Conservation (phyloP, 2,113 vertebrate species). For the Myotis lucifugus region DNA sequence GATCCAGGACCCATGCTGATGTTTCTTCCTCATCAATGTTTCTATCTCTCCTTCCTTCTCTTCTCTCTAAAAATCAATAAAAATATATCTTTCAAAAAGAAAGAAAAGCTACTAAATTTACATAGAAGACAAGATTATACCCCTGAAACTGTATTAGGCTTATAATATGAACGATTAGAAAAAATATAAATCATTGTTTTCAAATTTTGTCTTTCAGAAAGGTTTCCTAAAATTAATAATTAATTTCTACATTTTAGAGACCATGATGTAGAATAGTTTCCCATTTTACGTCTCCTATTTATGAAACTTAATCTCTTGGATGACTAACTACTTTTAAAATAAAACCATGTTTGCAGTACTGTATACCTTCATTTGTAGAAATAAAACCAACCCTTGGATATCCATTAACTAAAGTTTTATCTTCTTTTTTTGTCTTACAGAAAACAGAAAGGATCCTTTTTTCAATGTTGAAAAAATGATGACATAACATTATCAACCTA, state of each 20-base stretch:
- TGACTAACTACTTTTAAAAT: constrained; percentile 45
- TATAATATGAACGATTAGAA: background rate
- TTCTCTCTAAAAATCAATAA: too few species aligned
- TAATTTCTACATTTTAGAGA: background rate
- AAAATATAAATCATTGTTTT: background rate
- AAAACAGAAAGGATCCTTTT: background rate
- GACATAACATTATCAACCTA: constrained; percentile 58
- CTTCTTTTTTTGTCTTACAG: constrained; percentile 50
- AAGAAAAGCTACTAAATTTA: background rate
- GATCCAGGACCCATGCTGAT: too few species aligned
- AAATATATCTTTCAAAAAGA: too few species aligned
- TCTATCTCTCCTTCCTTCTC: too few species aligned
- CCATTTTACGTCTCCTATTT: background rate
- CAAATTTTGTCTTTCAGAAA: background rate
- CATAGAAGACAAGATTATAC: background rate
- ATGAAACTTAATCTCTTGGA: background rate
- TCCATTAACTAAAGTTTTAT: constrained; percentile 60
- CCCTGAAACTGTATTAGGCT: background rate
- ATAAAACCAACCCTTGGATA: constrained; percentile 37
- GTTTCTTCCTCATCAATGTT: too few species aligned
- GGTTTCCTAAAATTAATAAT: background rate
- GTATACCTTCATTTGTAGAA: background rate
- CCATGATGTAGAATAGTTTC: background rate
- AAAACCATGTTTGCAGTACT: background rate
- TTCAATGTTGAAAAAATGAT: constrained; percentile 44